Evolutionary conservation across 2,113 vertebrate genomes (phyloP).

Genomic region (Erinaceus europaeus): DNA sequence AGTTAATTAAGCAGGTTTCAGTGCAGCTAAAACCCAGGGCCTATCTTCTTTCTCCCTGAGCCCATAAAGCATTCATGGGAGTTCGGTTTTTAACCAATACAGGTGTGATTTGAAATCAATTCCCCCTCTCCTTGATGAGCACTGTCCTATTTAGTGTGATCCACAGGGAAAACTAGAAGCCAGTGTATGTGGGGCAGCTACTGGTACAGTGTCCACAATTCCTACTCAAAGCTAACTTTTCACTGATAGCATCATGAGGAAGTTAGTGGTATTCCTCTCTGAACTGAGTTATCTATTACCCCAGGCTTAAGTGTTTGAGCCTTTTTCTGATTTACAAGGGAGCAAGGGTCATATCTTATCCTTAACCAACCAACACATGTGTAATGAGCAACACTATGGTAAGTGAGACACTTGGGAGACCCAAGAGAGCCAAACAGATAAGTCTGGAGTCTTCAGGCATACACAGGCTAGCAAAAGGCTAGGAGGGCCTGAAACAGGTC

Average conservation of each 20-base stretch:
- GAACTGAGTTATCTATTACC: neutral
- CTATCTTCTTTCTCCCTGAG: slow-evolving; percentile 57
- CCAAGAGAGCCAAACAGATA: neutral
- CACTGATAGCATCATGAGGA: neutral
- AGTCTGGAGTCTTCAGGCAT: neutral
- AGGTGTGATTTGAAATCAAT: slow-evolving; percentile 71
- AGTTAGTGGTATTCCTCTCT: neutral
- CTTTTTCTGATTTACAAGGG: neutral
- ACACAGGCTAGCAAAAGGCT: neutral
- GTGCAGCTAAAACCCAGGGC: slow-evolving; percentile 42
- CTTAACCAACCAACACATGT: neutral
- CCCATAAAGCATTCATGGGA: slow-evolving; percentile 63
- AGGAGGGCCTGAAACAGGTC: neutral
- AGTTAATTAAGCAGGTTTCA: slow-evolving; percentile 62
- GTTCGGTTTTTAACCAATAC: slow-evolving; percentile 64
- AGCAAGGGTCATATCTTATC: neutral
- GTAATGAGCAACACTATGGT: neutral
- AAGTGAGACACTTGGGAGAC: neutral
- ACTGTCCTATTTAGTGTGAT: slow-evolving; percentile 58
- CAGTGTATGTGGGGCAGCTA: neutral
- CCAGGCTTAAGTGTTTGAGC: neutral
- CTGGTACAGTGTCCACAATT: neutral
- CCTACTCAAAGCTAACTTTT: neutral
- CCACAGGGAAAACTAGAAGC: slow-evolving; percentile 49
- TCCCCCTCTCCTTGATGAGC: slow-evolving; percentile 62